Base-by-base conservation (phyloP, 2,797 vertebrate genomes). In the Poeciliopsis paucimaculata region DNA sequence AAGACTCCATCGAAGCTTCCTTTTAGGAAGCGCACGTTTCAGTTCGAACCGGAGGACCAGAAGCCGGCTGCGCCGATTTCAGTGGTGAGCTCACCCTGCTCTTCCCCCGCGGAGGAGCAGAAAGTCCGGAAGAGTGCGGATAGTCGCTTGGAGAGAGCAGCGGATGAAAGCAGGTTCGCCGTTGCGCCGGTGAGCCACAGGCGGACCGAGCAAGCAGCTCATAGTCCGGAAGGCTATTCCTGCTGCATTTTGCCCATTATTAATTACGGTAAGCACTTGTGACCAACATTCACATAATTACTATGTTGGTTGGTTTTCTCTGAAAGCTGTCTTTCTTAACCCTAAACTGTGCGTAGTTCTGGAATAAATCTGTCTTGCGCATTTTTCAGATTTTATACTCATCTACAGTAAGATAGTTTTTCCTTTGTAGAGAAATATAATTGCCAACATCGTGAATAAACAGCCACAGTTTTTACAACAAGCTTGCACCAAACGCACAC, bases 21-120 rank as follows among this genome's bases (percentile, higher is more conserved):
- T 36, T 90, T 96, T 36, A 93, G 96, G 92, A 96, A 96, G 82
- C 95, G 96, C 26, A 94, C 76, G 62, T 87, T 95, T 80, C 81
- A n/a, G 1, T 15, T 80, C 2, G 92, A 90, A 74, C 79, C 80
- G 31, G 92, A 91, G 73, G 76, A 34, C 2, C 77, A 64, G 31
- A 84, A 12, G 4, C 87, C 51, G 71, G 72, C 68, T 43, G 11
- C 88, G 0, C 80, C 88, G 73, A 36, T 68, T 53, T 75, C 76
- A 3, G 5, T 76, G 0, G 72, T 26, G 0, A 43, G 26, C 0
- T 78, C 0, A 47, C 53, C 77, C 13, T 78, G 78, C 28, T 10
- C 76, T 1, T 77, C 81, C 13, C 16, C 84, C 0, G 68, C 8
- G 23, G 53, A 18, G 34, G 70, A 82, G 0, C 10, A 72, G 23